phyloP scores from a whole-genome alignment of 2,888 invertebrate species.

The Heteromurus nitidus region DNA sequence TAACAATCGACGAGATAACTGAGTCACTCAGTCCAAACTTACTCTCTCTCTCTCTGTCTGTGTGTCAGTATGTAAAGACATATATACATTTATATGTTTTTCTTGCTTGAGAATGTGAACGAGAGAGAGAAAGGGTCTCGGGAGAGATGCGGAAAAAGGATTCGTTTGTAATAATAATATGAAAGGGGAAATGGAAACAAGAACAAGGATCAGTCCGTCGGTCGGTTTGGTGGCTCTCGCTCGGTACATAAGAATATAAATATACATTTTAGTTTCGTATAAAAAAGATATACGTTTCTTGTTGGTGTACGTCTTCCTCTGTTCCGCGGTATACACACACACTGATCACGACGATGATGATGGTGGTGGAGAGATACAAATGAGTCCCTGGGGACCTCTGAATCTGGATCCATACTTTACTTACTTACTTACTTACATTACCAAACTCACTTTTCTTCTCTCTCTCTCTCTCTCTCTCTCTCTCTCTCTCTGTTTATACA shows the following conservation, averaged over 20 bases:
- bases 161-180: constrained; percentile 15
- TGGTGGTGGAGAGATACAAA: constrained; percentile 47
- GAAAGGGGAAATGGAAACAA: constrained; percentile 24
- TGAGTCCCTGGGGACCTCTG: constrained; percentile 41
- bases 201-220: neutral
- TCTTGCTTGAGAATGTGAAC: neutral
- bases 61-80: neutral
- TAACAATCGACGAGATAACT: constrained; percentile 29
- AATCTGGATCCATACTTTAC: constrained; percentile 49
- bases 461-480: neutral
- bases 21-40: no score
- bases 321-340: neutral
- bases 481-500: neutral
- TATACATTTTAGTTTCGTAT: no score
- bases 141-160: constrained; percentile 6
- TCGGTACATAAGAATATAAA: no score
- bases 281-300: neutral
- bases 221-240: no score
- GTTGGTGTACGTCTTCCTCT: neutral
- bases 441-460: constrained; percentile 32
- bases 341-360: constrained; percentile 29
- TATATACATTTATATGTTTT: neutral
- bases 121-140: constrained; percentile 10
- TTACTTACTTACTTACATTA: constrained; percentile 38
- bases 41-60: no score